phyloP scores from a whole-genome alignment of 2,797 vertebrate species.

The Peromyscus nudipes region DNA sequence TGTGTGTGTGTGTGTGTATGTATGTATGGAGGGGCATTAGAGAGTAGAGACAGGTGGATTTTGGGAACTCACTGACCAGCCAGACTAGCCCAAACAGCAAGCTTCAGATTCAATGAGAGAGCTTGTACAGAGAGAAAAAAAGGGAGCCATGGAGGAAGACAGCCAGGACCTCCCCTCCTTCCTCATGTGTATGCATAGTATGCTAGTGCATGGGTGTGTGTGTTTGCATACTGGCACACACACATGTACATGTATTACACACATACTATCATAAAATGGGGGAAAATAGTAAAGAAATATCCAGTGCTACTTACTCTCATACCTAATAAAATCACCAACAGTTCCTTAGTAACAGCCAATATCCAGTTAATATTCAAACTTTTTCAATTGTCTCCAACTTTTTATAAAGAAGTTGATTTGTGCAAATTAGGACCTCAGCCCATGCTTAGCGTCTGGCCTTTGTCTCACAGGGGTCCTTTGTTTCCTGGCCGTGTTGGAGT shows the following conservation, averaged over 20 bases:
- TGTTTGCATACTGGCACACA: background rate
- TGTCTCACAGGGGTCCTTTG: background rate
- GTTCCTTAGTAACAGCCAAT: background rate
- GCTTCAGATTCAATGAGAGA: background rate
- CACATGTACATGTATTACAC: background rate
- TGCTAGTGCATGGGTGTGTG: background rate
- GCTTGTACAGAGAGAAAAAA: background rate
- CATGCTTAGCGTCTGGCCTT: background rate
- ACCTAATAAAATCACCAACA: background rate
- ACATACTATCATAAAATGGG: background rate
- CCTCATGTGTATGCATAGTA: background rate
- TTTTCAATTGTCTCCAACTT: background rate
- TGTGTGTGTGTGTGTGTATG: background rate
- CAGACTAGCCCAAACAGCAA: background rate
- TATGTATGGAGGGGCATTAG: background rate
- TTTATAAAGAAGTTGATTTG: background rate
- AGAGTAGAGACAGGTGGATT: background rate
- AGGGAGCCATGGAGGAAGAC: background rate
- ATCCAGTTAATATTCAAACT: background rate
- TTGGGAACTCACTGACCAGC: background rate
- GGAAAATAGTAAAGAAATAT: background rate
- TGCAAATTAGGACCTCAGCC: background rate
- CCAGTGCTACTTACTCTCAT: background rate
- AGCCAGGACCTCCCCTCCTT: background rate
- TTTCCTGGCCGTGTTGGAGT: background rate